phyloP scores from a whole-genome alignment of 2,888 invertebrate species.

The Ctenicera cuprea region DNA sequence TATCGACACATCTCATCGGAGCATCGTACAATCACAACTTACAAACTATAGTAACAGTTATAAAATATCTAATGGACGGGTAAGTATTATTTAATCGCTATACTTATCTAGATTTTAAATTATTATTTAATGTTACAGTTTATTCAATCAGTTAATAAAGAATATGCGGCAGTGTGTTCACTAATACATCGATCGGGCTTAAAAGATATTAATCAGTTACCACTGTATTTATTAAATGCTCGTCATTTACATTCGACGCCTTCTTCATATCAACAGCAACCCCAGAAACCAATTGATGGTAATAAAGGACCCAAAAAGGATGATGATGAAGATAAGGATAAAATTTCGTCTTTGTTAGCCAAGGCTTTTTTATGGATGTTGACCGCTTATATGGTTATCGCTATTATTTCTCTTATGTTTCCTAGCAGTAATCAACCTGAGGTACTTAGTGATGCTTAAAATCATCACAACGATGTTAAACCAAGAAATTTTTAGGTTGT shows the following conservation, averaged over 20 bases:
- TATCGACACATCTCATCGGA: neutral
- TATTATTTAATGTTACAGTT: neutral
- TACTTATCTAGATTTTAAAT: neutral
- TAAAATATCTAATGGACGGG: neutral
- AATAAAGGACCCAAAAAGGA: slow-evolving; percentile 70
- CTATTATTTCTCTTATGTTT: slow-evolving; percentile 82
- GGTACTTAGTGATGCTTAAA: no score
- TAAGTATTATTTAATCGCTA: neutral
- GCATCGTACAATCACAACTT: neutral
- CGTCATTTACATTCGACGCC: slow-evolving; percentile 64
- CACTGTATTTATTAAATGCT: slow-evolving; percentile 56
- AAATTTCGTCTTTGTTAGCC: slow-evolving; percentile 82
- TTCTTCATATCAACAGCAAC: slow-evolving; percentile 57
- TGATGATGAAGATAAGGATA: slow-evolving; percentile 80
- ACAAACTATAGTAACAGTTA: neutral
- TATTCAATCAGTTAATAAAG: slow-evolving; percentile 63
- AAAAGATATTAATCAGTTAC: slow-evolving; percentile 67
- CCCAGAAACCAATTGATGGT: slow-evolving; percentile 45
- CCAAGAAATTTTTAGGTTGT: slow-evolving; percentile 76
- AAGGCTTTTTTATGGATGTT: slow-evolving; percentile 89
- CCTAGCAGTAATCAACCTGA: slow-evolving; percentile 85
- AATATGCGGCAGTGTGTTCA: slow-evolving; percentile 76
- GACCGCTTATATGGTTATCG: slow-evolving; percentile 83
- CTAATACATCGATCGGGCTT: slow-evolving; percentile 75
- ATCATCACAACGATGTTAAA: no score